Evolutionary conservation across 1,140 invertebrate species (phyloP), one percentile per base, ranked within the genome.

Genomic region (Bombus sylvicola): DNA sequence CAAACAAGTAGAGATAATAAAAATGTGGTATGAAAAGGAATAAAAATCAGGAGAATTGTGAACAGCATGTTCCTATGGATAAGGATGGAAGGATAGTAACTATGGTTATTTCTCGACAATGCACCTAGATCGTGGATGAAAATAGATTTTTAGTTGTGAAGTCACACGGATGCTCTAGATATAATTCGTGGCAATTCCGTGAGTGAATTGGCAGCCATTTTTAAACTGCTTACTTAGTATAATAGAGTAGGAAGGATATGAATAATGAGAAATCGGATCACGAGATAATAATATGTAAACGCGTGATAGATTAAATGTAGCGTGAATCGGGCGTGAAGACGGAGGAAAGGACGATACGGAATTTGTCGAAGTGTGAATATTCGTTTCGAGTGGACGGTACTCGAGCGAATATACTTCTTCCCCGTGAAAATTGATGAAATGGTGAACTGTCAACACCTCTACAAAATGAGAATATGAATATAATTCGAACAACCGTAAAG

Each of bases 371-470:
- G 59, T 69, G 43, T 64, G n/a, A 28, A 71, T 59, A 62, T 81
- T 68, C 73, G 41, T 86, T 76, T 81, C 75, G 47, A 75, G 87
- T 83, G 76, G 81, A 92, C 81, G 80, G 76, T 87, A 53, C 73
- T 81, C 53, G 82, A 91, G 86, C 90, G 57, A 75, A 90, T 81
- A 72, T 68, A 88, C 80, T 87, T 59, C 10, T 77, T 80, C 76
- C 75, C 73, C 79, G 87, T 85, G 86, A 83, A 25, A 76, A 88
- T 88, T 87, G 87, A 91, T 77, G 88, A 91, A 92, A 93, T 93
- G 92, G 90, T 91, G 91, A 93, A 93, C 92, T 94, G 93, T 94
- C 92, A 94, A 93, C 90, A 90, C 81, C 76, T 90, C 34, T 39
- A 68, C 53, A 72, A 66, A 3, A 76, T 79, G 66, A 73, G 74